phyloP scores from a whole-genome alignment of 2,113 vertebrate species.

The Platycercus adscitus region DNA sequence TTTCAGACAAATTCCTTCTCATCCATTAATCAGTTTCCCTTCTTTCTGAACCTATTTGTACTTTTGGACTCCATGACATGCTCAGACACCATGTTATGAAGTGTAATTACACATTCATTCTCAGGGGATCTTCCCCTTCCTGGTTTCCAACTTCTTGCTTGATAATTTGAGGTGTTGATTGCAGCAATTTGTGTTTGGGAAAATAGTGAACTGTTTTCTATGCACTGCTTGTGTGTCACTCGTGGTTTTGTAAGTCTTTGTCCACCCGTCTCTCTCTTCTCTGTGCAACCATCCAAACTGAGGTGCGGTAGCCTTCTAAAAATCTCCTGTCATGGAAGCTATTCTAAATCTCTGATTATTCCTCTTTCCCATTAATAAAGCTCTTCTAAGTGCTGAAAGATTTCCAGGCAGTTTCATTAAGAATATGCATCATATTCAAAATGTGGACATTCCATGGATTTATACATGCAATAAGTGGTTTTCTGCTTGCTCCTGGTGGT shows the following conservation, averaged over 20 bases:
- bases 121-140: not conserved
- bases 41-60: not conserved
- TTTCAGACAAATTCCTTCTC: not conserved
- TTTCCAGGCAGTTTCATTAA: not conserved
- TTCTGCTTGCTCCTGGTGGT: not conserved
- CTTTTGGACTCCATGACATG: not conserved
- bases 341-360: not conserved
- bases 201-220: not conserved
- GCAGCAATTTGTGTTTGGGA: not conserved
- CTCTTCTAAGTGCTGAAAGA: not conserved
- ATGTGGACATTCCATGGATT: not conserved
- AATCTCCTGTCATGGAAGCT: not conserved
- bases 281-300: not conserved
- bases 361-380: not conserved
- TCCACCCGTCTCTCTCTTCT: not conserved
- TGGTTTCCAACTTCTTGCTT: not conserved
- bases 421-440: not conserved
- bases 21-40: accelerated
- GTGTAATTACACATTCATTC: not conserved
- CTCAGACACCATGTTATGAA: not conserved
- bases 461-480: not conserved
- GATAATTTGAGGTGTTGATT: not conserved
- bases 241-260: not conserved
- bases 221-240: not conserved
- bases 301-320: not conserved